Base-by-base conservation (phyloP, 2,888 invertebrate genomes). In the Lycaena phlaeas region DNA sequence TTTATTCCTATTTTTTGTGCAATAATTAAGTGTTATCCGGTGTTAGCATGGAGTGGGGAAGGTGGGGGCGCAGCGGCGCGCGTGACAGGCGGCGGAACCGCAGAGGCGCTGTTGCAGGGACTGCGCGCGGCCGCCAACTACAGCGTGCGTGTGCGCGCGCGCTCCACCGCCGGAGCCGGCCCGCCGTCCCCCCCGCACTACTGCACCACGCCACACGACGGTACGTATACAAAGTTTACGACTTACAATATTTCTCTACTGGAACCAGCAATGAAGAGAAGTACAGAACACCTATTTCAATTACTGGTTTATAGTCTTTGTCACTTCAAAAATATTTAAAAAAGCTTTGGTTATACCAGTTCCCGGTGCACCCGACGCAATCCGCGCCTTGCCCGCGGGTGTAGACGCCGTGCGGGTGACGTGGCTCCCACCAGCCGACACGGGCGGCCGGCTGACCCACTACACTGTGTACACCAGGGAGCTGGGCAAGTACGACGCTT, bases 81-180 rank as follows among this genome's bases (percentile, higher is more conserved):
- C 25, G 61, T 52, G 25, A 49, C 45, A 29, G 53, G 46, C 44
- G 48, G 51, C 54, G 18, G 18, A 9, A 12, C 12, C 17, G 61
- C 60, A 28, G 66, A 59, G 43, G 64, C 88, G 11, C 88, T 89
- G 63, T 76, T 94, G 53, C 90, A 89, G 60, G 91, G 90, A 1
- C 76, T 95, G 52, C 88, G 89, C 55, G 91, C 93, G 56, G 92
- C 88, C 61, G 91, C 93, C 41, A 94, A 95, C 82, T 95, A 95
- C 79, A 92, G 92, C 27, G 87, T 95, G 52, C 87, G 91, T 60
- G 92, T 94, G 26, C 76, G 92, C 59, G 94, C 93, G 15, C 93
- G 90, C 59, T 91, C 91, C 0, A 87, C 88, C 38, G 89, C 89
- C 27, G 95, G 95, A 2, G 90, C 91, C 59, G 95, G 95, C 1